phyloP scores from a whole-genome alignment of 2,797 vertebrate species.

The Sebastes kiyomatsui region DNA sequence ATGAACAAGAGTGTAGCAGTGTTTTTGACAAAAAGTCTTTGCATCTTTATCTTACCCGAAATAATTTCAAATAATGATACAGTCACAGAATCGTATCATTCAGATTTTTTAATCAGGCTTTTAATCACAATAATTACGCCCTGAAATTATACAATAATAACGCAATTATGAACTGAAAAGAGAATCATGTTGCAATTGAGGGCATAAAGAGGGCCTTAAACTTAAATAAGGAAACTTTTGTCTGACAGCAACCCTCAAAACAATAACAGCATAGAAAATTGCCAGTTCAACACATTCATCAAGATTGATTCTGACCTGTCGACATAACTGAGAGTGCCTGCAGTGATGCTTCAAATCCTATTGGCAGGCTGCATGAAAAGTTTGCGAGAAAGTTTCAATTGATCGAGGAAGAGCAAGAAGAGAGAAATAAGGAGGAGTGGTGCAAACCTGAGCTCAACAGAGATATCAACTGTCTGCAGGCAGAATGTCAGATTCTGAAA shows the following conservation, averaged over 20 bases:
- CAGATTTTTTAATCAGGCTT: slow-evolving; percentile 20
- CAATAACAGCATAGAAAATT: slow-evolving; percentile 7
- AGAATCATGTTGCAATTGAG: background rate
- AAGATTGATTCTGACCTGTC: slow-evolving; percentile 52
- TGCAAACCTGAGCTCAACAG: slow-evolving; percentile 35
- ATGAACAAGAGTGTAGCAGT: background rate
- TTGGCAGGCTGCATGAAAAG: slow-evolving; percentile 27
- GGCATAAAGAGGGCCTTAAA: background rate
- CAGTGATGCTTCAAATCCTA: slow-evolving; percentile 43
- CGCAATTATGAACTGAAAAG: background rate
- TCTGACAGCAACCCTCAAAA: background rate
- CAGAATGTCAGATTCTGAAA: slow-evolving; percentile 53
- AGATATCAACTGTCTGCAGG: slow-evolving; percentile 58
- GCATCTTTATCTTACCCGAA: background rate
- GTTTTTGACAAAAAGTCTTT: slow-evolving; percentile 6
- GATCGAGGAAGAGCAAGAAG: background rate
- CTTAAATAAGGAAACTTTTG: background rate
- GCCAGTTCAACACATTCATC: slow-evolving; percentile 46
- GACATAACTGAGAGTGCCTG: slow-evolving; percentile 13
- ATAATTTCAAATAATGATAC: slow-evolving; percentile 2
- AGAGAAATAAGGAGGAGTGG: background rate
- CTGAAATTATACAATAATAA: slow-evolving; percentile 6
- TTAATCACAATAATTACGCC: slow-evolving; percentile 37
- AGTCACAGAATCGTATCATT: background rate
- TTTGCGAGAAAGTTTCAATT: slow-evolving; percentile 34